Evolutionary conservation across 2,888 invertebrate species (phyloP), one percentile per base, ranked within the genome.

Genomic region (Autographa gamma): DNA sequence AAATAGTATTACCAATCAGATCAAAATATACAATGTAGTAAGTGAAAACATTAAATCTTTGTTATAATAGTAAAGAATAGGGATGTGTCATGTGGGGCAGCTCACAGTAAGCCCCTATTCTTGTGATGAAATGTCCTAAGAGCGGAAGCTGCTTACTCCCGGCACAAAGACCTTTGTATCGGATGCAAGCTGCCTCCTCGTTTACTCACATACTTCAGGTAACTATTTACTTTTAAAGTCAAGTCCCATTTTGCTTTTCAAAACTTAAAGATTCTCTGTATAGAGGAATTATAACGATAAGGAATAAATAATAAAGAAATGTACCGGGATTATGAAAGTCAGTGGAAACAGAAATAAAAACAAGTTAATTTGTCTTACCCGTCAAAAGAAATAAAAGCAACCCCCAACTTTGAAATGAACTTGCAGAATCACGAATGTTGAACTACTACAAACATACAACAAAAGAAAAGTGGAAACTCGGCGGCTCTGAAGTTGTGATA

Each of bases 401-500:
- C 66, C 34, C 61, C 60, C 63, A 48, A 58, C 70, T 74, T 70
- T 60, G 48, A 59, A 62, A 74, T 59, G 77, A 76, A 54, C 48
- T 82, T 66, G 63, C 71, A 71, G 61, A 71, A 71, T 65, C 63
- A 59, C 60, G 63, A 76, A 68, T 79, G 48, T 76, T 71, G 58
- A 73, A 71, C 62, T 64, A 60, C 34, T 65, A 75, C 63, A 76
- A 71, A 69, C 61, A 69, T 60, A 60, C 34, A 70, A 82, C 83
- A 82, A 76, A 71, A 82, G 71, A 71, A 69, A 79, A 79, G 68
- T 77, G 48, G 64, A 76, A 82, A 76, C 72, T 66, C 66, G 13
- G 64, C 25, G 48, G 66, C 61, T 64, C 25, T 76, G 77, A 71
- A 75, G 69, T 80, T 76, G 67, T 66, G 65, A 68, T 77, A 83